Evolutionary conservation across 1,140 invertebrate species (phyloP), one percentile per base, ranked within the genome.

Genomic region (Phymastichus coffea): DNA sequence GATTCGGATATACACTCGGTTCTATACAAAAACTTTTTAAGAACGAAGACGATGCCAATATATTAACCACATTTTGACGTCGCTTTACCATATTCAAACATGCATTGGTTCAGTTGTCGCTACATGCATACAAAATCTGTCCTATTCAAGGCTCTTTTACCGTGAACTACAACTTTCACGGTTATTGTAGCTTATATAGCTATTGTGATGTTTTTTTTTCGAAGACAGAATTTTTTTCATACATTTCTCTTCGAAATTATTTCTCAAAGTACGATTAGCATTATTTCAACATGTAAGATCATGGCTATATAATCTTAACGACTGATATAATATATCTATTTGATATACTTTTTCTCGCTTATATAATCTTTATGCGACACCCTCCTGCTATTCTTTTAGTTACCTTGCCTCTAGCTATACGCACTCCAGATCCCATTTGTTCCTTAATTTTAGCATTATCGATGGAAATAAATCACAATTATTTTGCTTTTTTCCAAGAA

Each of bases 381-480:
- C 19, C 23, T 44, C 37, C 23, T 37, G 30, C 26, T 51, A 14
- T 12, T 54, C 19, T 43, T 6, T 38, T 38, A 26, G 28, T 57
- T 48, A 46, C 26, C 54, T 61, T 56, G 47, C 49, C 25, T 57
- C 53, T 47, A n/a, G n/a, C n/a, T n/a, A n/a, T n/a, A n/a, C n/a
- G n/a, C n/a, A n/a, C n/a, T n/a, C n/a, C n/a, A n/a, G n/a, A n/a
- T n/a, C n/a, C n/a, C n/a, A n/a, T n/a, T n/a, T n/a, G n/a, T n/a
- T n/a, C n/a, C n/a, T 44, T 41, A 61, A 53, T 56, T 53, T 62
- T 43, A 63, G 53, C 65, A 69, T 70, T 63, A 68, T 71, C 64
- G 72, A 75, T 74, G 68, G 65, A 74, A 73, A 70, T 70, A 71
- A 73, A 75, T 75, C 66, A 74, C 68, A 75, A 71, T 72, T 63